Evolutionary conservation across 2,113 vertebrate species (phyloP).

Genomic region (Caranx melampygus): DNA sequence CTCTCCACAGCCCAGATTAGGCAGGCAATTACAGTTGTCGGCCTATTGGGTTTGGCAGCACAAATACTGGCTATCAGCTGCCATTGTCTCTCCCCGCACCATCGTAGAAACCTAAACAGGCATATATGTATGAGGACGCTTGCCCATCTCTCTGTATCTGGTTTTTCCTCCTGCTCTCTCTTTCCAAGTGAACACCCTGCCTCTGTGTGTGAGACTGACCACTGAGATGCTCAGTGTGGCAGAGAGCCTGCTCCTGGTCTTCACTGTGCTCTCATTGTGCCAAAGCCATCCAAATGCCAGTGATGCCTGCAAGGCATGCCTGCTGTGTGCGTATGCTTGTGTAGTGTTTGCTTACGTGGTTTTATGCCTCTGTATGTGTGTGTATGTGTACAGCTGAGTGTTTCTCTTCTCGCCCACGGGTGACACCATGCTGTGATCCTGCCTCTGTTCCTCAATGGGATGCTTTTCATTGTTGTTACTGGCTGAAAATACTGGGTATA

Average conservation of each 20-base stretch:
- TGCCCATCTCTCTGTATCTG: slow-evolving; percentile 22
- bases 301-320: slow-evolving; percentile 65
- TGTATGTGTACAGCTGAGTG: slow-evolving; percentile 28
- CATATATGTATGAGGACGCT: slow-evolving; percentile 23
- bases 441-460: slow-evolving; percentile 42
- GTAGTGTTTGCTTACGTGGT: slow-evolving; percentile 16
- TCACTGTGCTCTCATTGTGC: slow-evolving; percentile 65
- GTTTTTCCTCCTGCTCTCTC: slow-evolving; percentile 15
- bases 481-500: slow-evolving; percentile 16
- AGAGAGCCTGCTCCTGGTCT: slow-evolving; percentile 56
- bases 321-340: slow-evolving; percentile 54
- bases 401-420: slow-evolving; percentile 55
- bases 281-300: slow-evolving; percentile 71
- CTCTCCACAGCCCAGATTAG: slow-evolving; percentile 63
- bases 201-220: slow-evolving; percentile 63
- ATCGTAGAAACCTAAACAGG: slow-evolving; percentile 37
- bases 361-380: slow-evolving; percentile 50
- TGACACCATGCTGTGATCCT: slow-evolving; percentile 63
- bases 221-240: slow-evolving; percentile 58
- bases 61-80: slow-evolving; percentile 62
- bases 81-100: slow-evolving; percentile 52
- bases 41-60: slow-evolving; percentile 64
- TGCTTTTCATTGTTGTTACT: slow-evolving; percentile 13
- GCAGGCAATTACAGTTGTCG: slow-evolving; percentile 68
- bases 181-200: slow-evolving; percentile 48